These are phyloP conservation scores for Pasiphila rectangulata DNA, from an alignment of 2,888 invertebrate genomes.

Conservation along the genomic window DNA sequence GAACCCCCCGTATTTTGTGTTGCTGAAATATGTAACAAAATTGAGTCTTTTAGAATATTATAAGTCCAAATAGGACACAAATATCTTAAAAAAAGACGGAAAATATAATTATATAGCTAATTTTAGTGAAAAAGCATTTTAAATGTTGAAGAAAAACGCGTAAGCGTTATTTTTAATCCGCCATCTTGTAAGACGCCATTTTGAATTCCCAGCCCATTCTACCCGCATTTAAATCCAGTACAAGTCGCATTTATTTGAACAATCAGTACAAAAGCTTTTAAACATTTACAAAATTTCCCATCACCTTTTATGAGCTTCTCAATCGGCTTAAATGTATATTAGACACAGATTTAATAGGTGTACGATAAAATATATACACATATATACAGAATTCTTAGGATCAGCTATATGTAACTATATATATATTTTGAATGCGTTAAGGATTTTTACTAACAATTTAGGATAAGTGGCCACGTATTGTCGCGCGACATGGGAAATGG, in stretches of 20 bases:
- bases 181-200: slow-evolving; percentile 34
- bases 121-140: background rate
- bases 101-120: background rate
- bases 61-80: background rate
- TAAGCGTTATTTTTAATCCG: too few relatives aligned
- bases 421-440: slow-evolving; percentile 79
- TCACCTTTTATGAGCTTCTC: slow-evolving; percentile 72
- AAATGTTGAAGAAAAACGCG: background rate
- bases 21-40: slow-evolving; percentile 10
- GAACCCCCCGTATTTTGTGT: slow-evolving; percentile 27
- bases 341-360: slow-evolving; percentile 77
- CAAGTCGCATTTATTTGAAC: slow-evolving; percentile 32
- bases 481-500: slow-evolving; percentile 47
- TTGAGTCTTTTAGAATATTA: slow-evolving; percentile 13
- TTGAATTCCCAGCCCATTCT: slow-evolving; percentile 27
- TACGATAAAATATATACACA: slow-evolving; percentile 70
- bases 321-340: slow-evolving; percentile 78
- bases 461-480: slow-evolving; percentile 68
- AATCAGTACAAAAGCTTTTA: slow-evolving; percentile 51
- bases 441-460: slow-evolving; percentile 79
- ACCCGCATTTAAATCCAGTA: slow-evolving; percentile 20
- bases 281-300: slow-evolving; percentile 55
- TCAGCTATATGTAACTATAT: slow-evolving; percentile 69
- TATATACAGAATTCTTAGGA: slow-evolving; percentile 65
- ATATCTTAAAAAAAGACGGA: background rate